Base-by-base conservation (phyloP, 2,888 invertebrate genomes). In the Anthrax anthrax region DNA sequence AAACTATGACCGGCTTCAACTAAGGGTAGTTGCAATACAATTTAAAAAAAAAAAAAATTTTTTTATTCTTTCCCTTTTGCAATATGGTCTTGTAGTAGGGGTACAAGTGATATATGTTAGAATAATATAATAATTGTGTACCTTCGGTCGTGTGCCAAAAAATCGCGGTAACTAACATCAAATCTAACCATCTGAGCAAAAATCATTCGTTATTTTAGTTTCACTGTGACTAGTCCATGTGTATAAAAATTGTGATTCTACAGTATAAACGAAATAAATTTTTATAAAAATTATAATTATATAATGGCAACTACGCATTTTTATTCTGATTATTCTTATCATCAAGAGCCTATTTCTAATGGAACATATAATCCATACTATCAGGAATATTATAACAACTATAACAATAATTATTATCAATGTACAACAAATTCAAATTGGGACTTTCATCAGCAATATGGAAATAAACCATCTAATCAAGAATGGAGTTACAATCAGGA, bases 221-320 rank as follows among this genome's bases (percentile, higher is more conserved):
- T 58, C 58, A 54, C 54, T 58, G 61, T 54, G 61, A 58, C 55
- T 56, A 59, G 61, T 62, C 60, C 61, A 49, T 37, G 16, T 37
- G 12, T 1, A 27, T 27, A n/a, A n/a, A n/a, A n/a, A n/a, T n/a
- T n/a, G n/a, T n/a, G n/a, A n/a, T n/a, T n/a, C n/a, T n/a, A n/a
- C n/a, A n/a, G n/a, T n/a, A n/a, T n/a, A n/a, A n/a, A n/a, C n/a
- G n/a, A n/a, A n/a, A n/a, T n/a, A n/a, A n/a, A n/a, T n/a, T n/a
- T n/a, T n/a, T n/a, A n/a, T 23, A 23, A 23, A 23, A 23, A 23
- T 23, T 12, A 32, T 12, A 32, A 32, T 32, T 12, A 32, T 12
- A 27, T 52, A 47, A 62, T 65, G 63, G 61, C 66, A 48, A 56
- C 64, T 44, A 61, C 60, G 37, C 63, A 65, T 34, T 65, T 56